Conservation (phyloP, 2,797 vertebrate genomes). For the Caiman crocodilus region DNA sequence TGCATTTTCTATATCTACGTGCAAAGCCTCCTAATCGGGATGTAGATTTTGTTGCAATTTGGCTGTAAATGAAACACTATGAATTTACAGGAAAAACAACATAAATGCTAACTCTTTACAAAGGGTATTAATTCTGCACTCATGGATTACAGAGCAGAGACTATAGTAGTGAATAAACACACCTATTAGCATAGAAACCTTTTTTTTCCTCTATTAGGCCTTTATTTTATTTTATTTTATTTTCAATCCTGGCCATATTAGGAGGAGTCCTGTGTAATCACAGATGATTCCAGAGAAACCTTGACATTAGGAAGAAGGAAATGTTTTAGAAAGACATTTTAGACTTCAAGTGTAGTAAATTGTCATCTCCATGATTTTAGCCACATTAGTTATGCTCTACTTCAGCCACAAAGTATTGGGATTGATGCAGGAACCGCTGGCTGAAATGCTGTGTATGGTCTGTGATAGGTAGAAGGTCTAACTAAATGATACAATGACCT, state of each 20-base stretch:
- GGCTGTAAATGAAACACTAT: conserved; percentile 39
- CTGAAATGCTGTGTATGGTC: not conserved
- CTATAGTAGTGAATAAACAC: not conserved
- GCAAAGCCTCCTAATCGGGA: conserved; percentile 25
- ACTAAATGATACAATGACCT: not conserved
- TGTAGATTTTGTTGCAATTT: conserved; percentile 36
- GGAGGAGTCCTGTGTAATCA: not conserved
- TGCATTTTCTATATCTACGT: conserved; percentile 39
- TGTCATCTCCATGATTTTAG: not conserved
- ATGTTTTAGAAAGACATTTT: not conserved
- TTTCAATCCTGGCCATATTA: not conserved
- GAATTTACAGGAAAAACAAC: conserved; percentile 44
- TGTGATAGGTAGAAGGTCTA: not conserved
- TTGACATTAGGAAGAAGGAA: conserved; percentile 8
- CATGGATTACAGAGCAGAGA: not conserved
- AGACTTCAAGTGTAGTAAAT: not conserved
- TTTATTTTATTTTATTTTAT: not conserved
- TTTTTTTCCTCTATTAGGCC: not conserved
- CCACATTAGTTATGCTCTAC: not conserved
- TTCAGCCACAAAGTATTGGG: not conserved
- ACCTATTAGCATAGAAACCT: not conserved
- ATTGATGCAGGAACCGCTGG: not conserved
- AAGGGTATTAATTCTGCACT: conserved; percentile 21
- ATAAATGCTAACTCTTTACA: conserved; percentile 14
- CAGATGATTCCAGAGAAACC: not conserved